These are phyloP conservation scores for Cremastobaeus sp. DNA, from an alignment of 2,888 invertebrate species.

Conservation along the genomic window DNA sequence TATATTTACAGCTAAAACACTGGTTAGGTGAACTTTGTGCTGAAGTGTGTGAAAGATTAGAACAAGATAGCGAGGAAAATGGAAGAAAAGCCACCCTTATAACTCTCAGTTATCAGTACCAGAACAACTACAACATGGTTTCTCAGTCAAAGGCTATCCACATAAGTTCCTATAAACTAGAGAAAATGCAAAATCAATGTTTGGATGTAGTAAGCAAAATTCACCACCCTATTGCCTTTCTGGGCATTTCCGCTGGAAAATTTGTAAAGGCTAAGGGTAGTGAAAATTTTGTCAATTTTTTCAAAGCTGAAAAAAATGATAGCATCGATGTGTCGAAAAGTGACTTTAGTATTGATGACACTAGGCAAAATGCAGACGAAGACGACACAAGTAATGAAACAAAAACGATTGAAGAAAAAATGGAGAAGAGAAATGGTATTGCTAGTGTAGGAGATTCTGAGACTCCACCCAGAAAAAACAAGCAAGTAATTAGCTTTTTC, in stretches of 20 bases:
- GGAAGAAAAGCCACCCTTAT: constrained; percentile 89
- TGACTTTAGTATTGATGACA: background rate
- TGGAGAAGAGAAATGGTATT: background rate
- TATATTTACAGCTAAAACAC: constrained; percentile 78
- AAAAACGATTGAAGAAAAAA: background rate
- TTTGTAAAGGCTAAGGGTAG: constrained; percentile 71
- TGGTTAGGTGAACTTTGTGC: constrained; percentile 90
- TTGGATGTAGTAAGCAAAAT: constrained; percentile 84
- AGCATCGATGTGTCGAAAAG: constrained; percentile 1
- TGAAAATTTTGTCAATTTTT: constrained; percentile 71
- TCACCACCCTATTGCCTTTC: constrained; percentile 78
- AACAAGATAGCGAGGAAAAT: constrained; percentile 89
- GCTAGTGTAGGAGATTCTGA: no score
- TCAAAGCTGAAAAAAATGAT: constrained; percentile 63
- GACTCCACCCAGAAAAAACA: no score
- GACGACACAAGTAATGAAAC: background rate
- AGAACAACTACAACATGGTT: constrained; percentile 66
- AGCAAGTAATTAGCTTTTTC: constrained; percentile 45
- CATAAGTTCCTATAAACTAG: constrained; percentile 83
- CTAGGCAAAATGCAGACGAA: background rate
- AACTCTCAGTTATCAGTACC: constrained; percentile 83
- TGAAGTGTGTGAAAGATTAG: constrained; percentile 90
- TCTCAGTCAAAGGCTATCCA: constrained; percentile 82
- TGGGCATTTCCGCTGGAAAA: constrained; percentile 80
- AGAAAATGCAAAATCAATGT: constrained; percentile 83